These are phyloP conservation scores for Macrotus californicus DNA, from an alignment of 2,113 vertebrate species.

Conservation along the genomic window DNA sequence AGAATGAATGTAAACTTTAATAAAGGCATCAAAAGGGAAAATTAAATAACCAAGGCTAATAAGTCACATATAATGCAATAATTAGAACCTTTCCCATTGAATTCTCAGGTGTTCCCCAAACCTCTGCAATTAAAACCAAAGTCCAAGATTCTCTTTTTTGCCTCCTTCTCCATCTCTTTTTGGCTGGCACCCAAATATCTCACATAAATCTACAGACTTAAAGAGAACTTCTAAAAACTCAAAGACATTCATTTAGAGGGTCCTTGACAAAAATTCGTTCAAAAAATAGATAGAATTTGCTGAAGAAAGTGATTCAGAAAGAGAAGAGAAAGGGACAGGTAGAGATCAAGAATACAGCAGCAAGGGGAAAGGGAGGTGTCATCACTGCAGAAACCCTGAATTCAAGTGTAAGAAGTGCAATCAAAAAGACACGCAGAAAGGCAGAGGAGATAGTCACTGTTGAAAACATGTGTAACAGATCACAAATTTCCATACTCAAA, in stretches of 20 bases:
- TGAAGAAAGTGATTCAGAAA: not conserved
- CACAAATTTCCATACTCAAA: not conserved
- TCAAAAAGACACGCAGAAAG: not conserved
- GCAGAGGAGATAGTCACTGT: not conserved
- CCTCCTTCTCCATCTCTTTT: not conserved
- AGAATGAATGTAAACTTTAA: not conserved
- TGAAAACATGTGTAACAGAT: not conserved
- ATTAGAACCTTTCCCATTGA: not conserved
- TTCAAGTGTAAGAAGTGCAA: not conserved
- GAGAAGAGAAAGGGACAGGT: not conserved
- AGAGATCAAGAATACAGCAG: not conserved
- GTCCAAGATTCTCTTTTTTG: not conserved
- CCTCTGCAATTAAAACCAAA: not conserved
- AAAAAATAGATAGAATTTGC: not conserved
- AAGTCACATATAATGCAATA: not conserved
- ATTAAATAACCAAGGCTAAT: not conserved
- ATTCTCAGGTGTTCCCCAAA: not conserved
- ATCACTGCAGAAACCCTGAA: not conserved
- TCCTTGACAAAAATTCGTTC: not conserved
- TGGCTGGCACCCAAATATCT: not conserved
- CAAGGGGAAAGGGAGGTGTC: not conserved
- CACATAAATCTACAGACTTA: not conserved
- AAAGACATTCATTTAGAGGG: not conserved
- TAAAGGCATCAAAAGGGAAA: not conserved
- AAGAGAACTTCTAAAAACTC: conserved; percentile 4